Evolutionary conservation across 2,113 vertebrate species (phyloP), one percentile per base, ranked within the genome.

Genomic region (Microcebus lehilahytsara): DNA sequence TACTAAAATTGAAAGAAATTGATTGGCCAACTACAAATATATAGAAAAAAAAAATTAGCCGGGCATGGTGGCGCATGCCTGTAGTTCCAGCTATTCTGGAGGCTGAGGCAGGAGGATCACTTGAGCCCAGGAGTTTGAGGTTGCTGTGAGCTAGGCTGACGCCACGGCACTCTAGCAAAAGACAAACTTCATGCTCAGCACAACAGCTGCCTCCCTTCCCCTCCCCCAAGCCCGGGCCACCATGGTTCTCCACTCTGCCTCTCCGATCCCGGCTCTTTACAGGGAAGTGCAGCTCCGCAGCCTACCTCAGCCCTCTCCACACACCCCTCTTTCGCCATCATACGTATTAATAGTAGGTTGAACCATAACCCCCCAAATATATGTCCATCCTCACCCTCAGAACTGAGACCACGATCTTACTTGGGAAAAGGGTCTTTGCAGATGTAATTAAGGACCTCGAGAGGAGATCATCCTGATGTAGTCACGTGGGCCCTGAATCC

Each of bases 281-380:
- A n/a, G n/a, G n/a, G n/a, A n/a, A n/a, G n/a, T n/a, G n/a, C n/a
- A n/a, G n/a, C n/a, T n/a, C n/a, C n/a, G n/a, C n/a, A n/a, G n/a
- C n/a, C n/a, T 12, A 0, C 34, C 83, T 83, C 42, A 3, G 49
- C 67, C 6, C 2, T 5, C 17, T 37, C 34, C 60, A 37, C 27
- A 2, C 16, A 1, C 7, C 62, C 12, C 25, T n/a, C n/a, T 12
- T 5, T 9, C 9, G 32, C 64, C n/a, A n/a, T n/a, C n/a, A n/a
- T n/a, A n/a, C 1, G 46, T 3, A 6, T 19, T 56, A 56, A 56
- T 56, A 37, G 8, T 9, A n/a, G 14, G 37, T 1, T 32, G 69
- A 53, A 56, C 11, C 23, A 42, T 71, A n/a, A 71, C 51, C 69
- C 53, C 0, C 7, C 22, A n/a, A 79, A n/a, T 32, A 17, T 13